These are phyloP conservation scores for Toxotes lorentzi DNA, from an alignment of 2,797 vertebrate species.

Conservation along the genomic window DNA sequence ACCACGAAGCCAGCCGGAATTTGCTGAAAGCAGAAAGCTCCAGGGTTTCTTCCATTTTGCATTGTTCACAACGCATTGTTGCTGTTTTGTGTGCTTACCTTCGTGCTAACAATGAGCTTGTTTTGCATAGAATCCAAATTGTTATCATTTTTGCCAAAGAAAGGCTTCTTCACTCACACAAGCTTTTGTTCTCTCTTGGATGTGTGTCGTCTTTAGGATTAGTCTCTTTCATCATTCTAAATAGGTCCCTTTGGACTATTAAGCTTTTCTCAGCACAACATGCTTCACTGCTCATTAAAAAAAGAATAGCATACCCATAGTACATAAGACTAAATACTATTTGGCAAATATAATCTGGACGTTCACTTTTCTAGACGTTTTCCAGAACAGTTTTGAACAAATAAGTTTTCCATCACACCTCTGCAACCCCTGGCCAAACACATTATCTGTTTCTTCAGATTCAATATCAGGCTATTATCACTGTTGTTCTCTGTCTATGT, in stretches of 20 bases:
- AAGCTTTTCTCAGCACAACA: conserved; percentile 53
- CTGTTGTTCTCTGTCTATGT: neutral
- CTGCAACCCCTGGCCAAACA: neutral
- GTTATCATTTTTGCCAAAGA: conserved; percentile 65
- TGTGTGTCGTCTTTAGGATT: conserved; percentile 64
- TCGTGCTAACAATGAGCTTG: conserved; percentile 61
- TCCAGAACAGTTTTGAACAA: conserved; percentile 4
- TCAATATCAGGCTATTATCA: neutral
- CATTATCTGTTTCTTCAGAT: neutral
- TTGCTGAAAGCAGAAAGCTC: conserved; percentile 43
- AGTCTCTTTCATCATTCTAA: conserved; percentile 71
- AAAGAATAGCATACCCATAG: conserved; percentile 46
- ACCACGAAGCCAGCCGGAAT: conserved; percentile 42
- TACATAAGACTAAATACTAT: conserved; percentile 28
- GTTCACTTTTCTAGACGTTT: conserved; percentile 30
- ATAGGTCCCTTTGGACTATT: conserved; percentile 67
- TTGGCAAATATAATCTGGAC: conserved; percentile 24
- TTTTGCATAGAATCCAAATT: conserved; percentile 62
- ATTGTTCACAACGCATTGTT: conserved; percentile 63
- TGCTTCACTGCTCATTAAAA: conserved; percentile 69
- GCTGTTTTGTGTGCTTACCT: conserved; percentile 50
- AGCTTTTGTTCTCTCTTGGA: conserved; percentile 66
- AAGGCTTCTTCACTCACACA: conserved; percentile 43
- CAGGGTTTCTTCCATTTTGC: conserved; percentile 47
- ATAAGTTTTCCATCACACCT: neutral